Percentiles rank a stretch among this genome's conserved stretches.
Conservation (phyloP, 2,797 vertebrate genomes). For the Onychomys arenicola region DNA sequence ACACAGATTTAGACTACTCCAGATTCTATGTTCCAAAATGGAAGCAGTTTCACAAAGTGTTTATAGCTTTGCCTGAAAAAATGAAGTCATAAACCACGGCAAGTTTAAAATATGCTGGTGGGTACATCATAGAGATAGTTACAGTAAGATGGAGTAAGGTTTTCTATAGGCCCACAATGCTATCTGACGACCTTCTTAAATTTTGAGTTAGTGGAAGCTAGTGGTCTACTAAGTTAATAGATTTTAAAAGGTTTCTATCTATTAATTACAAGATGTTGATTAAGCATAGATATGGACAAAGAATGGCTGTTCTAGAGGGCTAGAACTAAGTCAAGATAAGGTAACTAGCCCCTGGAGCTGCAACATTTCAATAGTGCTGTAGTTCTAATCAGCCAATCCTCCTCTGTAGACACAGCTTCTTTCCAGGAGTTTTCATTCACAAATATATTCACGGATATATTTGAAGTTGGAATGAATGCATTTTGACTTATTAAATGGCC, state of each 20-base stretch:
- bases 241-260: neutral
- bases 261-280: neutral
- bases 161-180: no score
- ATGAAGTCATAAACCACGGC: neutral
- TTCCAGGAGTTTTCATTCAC: neutral
- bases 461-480: neutral
- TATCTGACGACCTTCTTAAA: neutral
- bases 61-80: neutral
- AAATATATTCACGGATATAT: neutral
- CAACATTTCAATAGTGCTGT: neutral
- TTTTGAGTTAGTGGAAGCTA: neutral
- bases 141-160: neutral
- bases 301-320: no score
- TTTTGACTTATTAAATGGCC: neutral
- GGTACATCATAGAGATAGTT: no score
- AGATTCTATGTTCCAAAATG: neutral
- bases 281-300: neutral
- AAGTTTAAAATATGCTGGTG: neutral
- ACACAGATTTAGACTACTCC: neutral
- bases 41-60: neutral
- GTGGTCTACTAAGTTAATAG: neutral
- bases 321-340: neutral
- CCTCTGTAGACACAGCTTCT: neutral
- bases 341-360: neutral
- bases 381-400: neutral